Evolutionary conservation across 2,113 vertebrate species (phyloP).

Genomic region (Rhizomys pruinosus): DNA sequence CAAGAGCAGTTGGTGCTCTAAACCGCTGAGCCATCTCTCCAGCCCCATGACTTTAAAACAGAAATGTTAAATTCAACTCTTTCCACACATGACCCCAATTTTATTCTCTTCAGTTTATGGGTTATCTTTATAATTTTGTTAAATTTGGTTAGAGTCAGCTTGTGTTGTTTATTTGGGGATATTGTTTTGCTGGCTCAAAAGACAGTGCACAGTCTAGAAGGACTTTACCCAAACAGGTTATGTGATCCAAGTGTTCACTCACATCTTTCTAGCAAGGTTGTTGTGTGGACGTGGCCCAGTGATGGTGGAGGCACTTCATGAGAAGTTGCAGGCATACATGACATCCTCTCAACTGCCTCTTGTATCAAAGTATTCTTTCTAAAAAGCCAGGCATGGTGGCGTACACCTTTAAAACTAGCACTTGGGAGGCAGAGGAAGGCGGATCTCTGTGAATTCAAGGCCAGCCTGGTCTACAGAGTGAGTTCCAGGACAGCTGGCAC

Average conservation of each 20-base stretch:
- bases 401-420: too few relatives aligned
- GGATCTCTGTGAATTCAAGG: too few relatives aligned
- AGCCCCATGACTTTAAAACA: too few relatives aligned
- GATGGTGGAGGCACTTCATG: too few relatives aligned
- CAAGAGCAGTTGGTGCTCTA: too few relatives aligned
- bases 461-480: too few relatives aligned
- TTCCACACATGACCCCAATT: background rate
- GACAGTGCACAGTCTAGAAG: background rate
- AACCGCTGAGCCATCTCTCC: too few relatives aligned
- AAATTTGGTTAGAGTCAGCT: background rate
- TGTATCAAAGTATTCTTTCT: background rate
- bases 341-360: background rate
- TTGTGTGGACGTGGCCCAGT: too few relatives aligned
- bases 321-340: background rate
- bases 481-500: too few relatives aligned
- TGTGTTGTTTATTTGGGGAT: background rate
- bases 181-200: accelerated
- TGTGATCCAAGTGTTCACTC: accelerated
- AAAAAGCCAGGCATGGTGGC: too few relatives aligned
- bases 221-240: background rate
- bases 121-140: background rate
- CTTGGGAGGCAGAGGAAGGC: too few relatives aligned
- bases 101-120: background rate
- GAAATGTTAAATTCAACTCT: background rate
- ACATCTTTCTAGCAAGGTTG: background rate